These are phyloP conservation scores for Agyllia agylla DNA, from an alignment of 2,888 invertebrate species.

Conservation along the genomic window DNA sequence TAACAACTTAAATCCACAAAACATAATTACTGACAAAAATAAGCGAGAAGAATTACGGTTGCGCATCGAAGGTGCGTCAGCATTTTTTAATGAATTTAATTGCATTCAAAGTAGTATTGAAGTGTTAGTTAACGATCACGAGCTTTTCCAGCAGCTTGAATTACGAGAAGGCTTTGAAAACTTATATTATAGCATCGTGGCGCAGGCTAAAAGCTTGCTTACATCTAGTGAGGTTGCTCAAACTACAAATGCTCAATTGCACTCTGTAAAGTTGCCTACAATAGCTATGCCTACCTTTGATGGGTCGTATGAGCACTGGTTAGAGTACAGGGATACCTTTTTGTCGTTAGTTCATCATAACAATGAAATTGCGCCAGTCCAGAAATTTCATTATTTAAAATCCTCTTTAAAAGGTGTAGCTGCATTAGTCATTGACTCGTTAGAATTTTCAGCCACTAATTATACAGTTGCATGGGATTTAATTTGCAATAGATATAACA, in stretches of 20 bases:
- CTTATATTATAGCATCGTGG: background rate
- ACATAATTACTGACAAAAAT: background rate
- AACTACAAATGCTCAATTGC: background rate
- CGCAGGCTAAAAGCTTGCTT: conserved; percentile 7
- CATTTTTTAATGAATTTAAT: conserved; percentile 18
- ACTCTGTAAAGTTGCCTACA: conserved; percentile 29
- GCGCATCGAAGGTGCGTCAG: conserved; percentile 3
- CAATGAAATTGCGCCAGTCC: conserved; percentile 2
- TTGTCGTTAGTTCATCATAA: conserved; percentile 13
- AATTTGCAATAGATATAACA: conserved; percentile 30
- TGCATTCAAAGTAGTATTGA: conserved; percentile 9
- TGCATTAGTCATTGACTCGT: conserved; percentile 10
- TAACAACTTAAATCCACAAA: background rate
- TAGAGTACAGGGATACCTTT: conserved; percentile 29
- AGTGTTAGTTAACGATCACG: conserved; percentile 1
- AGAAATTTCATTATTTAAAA: conserved; percentile 25
- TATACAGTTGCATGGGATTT: conserved; percentile 35
- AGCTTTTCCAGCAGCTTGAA: conserved; percentile 17
- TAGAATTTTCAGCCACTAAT: conserved; percentile 23
- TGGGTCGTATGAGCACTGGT: conserved; percentile 44
- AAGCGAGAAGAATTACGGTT: conserved; percentile 1
- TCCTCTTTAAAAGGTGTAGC: conserved; percentile 24
- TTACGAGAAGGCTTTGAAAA: conserved; percentile 21
- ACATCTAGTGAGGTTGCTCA: conserved; percentile 8
- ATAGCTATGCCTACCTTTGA: conserved; percentile 44